Base-by-base conservation (phyloP, 2,113 vertebrate species). In the Machaerirhynchus nigripectus region DNA sequence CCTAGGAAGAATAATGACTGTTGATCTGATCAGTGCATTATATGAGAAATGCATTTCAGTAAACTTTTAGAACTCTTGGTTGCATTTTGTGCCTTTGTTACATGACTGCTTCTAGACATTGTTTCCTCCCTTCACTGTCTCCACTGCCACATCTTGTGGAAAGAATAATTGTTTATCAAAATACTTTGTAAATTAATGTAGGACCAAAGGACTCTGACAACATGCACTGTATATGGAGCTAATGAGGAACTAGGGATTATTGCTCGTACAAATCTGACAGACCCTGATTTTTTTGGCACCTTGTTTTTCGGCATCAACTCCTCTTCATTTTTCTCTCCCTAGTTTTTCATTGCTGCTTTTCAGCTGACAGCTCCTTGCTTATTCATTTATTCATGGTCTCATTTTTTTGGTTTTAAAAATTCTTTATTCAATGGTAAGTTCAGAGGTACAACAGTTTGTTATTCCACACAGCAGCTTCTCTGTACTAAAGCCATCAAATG, bases 121-220 rank as follows among this genome's bases (percentile, higher is more conserved):
- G 55, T 23, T 52, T 95, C 35, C 39, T 77, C 22, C 13, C 7
- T 56, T 84, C 37, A n/a, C 44, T 90, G 28, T 75, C n/a, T 91
- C 50, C 52, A 63, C n/a, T 89, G 65, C 22, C 33, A 93, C 37
- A 84, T 89, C 50, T 90, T 85, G 13, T 31, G 31, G 47, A 77
- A 94, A 61, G 21, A 79, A 94, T 52, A 82, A 78, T 11, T 67
- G 46, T 59, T 95, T 93, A 91, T 70, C 77, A 88, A 81, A 95
- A 92, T 80, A 57, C 16, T 87, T 84, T 84, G 30, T 60, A 94
- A 94, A 93, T 89, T 75, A 74, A 84, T 63, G 67, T 91, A 79
- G 89, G 89, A 95, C 49, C 49, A 83, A 92, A 87, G 53, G 37
- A 91, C 44, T 91, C 19, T 84, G 71, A 87, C 70, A 97, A 93